Evolutionary conservation across 2,888 invertebrate genomes (phyloP).

Genomic region (Shargacucullia verbasci): DNA sequence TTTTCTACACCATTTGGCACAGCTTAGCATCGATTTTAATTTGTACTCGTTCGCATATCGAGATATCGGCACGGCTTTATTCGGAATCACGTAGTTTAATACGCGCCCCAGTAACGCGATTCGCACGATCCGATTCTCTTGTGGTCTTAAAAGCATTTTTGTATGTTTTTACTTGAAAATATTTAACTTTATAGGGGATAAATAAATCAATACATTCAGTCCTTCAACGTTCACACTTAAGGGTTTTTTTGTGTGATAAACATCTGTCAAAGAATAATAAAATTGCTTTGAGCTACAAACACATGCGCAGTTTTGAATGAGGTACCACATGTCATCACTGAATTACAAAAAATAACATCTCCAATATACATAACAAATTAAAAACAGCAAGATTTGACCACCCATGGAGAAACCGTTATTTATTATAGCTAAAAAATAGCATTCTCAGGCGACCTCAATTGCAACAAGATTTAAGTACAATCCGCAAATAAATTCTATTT

Average conservation of each 20-base stretch:
- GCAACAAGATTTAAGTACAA: conserved; percentile 39
- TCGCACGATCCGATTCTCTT: conserved; percentile 53
- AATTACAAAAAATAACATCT: conserved; percentile 11
- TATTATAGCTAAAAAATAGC: conserved; percentile 16
- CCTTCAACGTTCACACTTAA: too few relatives aligned
- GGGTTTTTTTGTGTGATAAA: too few relatives aligned
- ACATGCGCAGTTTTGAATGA: background rate
- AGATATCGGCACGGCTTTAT: conserved; percentile 56
- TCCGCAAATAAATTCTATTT: conserved; percentile 52
- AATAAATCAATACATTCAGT: conserved; percentile 15
- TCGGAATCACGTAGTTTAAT: conserved; percentile 58
- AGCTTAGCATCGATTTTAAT: conserved; percentile 73
- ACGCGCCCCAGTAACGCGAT: conserved; percentile 57
- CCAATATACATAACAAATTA: background rate
- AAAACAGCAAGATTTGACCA: background rate
- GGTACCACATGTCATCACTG: background rate
- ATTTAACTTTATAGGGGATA: conserved; percentile 15
- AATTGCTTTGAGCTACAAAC: too few relatives aligned
- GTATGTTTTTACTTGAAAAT: conserved; percentile 30
- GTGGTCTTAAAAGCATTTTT: conserved; percentile 42
- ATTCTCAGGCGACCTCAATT: conserved; percentile 32
- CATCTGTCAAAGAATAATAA: too few relatives aligned
- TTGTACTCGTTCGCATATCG: conserved; percentile 57
- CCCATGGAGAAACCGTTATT: conserved; percentile 22
- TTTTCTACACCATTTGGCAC: conserved; percentile 71